Conservation (phyloP, 2,797 vertebrate genomes). For the Centroberyx gerrardi region DNA sequence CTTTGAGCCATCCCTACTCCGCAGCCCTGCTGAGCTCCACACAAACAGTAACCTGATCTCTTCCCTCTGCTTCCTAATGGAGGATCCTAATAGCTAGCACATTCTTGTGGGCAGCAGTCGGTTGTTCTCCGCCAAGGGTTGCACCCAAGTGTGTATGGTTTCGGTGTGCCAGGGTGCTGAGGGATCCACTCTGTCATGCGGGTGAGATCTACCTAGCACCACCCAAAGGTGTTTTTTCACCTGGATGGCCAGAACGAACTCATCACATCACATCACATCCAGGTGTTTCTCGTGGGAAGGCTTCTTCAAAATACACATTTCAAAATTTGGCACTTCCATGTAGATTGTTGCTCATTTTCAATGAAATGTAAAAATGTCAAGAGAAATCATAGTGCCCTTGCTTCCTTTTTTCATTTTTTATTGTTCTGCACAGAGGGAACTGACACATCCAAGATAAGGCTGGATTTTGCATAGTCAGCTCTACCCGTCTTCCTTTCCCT, state of each 20-base stretch:
- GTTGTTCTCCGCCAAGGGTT: slow-evolving; percentile 14
- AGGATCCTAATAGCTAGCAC: slow-evolving; percentile 31
- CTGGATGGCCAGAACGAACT: slow-evolving; percentile 5
- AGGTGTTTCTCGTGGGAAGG: slow-evolving; percentile 26
- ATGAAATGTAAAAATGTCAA: neutral
- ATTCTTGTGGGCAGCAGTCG: slow-evolving; percentile 34
- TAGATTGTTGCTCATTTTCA: neutral
- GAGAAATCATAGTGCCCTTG: no score
- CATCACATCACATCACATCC: neutral
- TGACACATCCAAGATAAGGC: slow-evolving; percentile 13
- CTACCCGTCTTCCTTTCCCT: neutral
- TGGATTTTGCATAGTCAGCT: slow-evolving; percentile 20
- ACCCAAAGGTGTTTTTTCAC: neutral
- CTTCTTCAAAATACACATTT: neutral
- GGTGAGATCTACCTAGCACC: neutral
- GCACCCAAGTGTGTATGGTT: neutral
- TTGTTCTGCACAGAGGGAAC: neutral
- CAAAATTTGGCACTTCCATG: neutral
- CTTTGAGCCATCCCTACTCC: slow-evolving; percentile 22
- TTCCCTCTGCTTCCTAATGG: slow-evolving; percentile 31
- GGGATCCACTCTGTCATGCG: slow-evolving; percentile 7
- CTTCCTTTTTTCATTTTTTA: neutral
- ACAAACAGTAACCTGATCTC: slow-evolving; percentile 47
- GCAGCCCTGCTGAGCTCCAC: slow-evolving; percentile 2
- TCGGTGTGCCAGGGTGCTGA: slow-evolving; percentile 4